A percentile compares a stretch with the other conserved stretches of the same genome.
Evolutionary conservation across 2,113 vertebrate genomes (phyloP).

Genomic region (Gasterosteus aculeatus): DNA sequence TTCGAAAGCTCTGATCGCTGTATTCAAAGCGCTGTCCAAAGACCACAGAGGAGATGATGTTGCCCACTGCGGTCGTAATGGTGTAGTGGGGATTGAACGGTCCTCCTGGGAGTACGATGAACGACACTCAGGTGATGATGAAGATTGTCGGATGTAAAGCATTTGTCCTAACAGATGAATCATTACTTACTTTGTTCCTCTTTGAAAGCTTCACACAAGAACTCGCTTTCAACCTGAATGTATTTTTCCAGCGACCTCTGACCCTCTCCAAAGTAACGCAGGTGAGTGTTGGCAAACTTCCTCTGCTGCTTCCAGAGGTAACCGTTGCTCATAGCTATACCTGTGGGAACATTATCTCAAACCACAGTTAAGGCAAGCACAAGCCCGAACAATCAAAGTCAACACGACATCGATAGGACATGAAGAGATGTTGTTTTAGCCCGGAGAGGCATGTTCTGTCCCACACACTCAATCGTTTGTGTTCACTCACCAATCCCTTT

Average conservation of each 20-base stretch:
- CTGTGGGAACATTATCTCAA: conserved; percentile 39
- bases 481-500: conserved; percentile 76
- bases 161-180: background rate
- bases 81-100: conserved; percentile 87
- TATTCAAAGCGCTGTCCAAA: conserved; percentile 91
- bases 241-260: conserved; percentile 78
- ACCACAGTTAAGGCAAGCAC: background rate
- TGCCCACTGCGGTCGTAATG: conserved; percentile 84
- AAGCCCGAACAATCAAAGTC: too few species aligned
- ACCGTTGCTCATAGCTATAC: conserved; percentile 77
- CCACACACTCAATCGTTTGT: background rate
- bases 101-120: conserved; percentile 72
- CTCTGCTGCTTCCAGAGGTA: conserved; percentile 84
- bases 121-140: background rate
- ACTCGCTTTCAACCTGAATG: conserved; percentile 82
- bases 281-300: conserved; percentile 79
- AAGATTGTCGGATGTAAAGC: background rate
- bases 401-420: background rate
- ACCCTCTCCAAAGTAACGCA: conserved; percentile 85
- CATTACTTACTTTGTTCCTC: conserved; percentile 81
- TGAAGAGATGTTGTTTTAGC: background rate
- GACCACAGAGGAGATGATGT: conserved; percentile 86
- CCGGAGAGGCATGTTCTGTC: background rate
- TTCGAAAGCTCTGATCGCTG: conserved; percentile 81
- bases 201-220: conserved; percentile 77